Base-by-base conservation (phyloP, 1,140 invertebrate species). In the Drosophila triauraria region DNA sequence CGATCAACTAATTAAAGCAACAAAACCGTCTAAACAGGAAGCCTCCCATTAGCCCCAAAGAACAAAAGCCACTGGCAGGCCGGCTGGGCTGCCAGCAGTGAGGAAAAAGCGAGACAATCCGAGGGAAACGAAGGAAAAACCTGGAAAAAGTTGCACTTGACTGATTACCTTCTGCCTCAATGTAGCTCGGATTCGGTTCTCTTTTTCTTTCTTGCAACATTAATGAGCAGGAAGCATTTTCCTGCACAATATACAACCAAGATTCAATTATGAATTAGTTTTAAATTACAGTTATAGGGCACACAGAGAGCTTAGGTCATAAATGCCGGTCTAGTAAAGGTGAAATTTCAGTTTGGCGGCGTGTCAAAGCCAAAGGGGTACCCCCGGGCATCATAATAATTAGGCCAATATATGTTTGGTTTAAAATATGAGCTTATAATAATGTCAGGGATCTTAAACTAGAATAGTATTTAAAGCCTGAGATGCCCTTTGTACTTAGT, bases 1-100 rank as follows among this genome's bases (percentile, higher is more conserved):
- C 85, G 85, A 90, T 85, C 81, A 85, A 90, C 85, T 90, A 90
- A 90, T 90, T 90, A 90, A 90, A 76, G 85, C 78, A 85, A 70
- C 70, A 90, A 84, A 72, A 70, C 78, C 70, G 62, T 84, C 82
- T 81, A 90, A 90, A 84, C 85, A 90, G 85, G 85, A 88, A 88
- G 85, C 81, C 85, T 79, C 78, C 83, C 85, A 88, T 88, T 90
- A 90, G 78, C 50, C 75, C 72, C 46, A 72, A 43, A 85, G 65
- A 84, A 81, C 75, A 82, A 88, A 81, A 75, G 67, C 58, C 64
- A 68, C 32, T 68, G 57, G 53, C 50, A 51, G 51, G 65, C 44
- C 23, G 47, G 23, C 13, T 13, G 3, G 23, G 23, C 15, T 17
- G 61, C 17, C 44, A 35, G 8, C 8, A 35, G 17, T 10, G 13